Evolutionary conservation across 2,113 vertebrate genomes (phyloP), one percentile per base, ranked within the genome.

Genomic region (Lepus timidus): DNA sequence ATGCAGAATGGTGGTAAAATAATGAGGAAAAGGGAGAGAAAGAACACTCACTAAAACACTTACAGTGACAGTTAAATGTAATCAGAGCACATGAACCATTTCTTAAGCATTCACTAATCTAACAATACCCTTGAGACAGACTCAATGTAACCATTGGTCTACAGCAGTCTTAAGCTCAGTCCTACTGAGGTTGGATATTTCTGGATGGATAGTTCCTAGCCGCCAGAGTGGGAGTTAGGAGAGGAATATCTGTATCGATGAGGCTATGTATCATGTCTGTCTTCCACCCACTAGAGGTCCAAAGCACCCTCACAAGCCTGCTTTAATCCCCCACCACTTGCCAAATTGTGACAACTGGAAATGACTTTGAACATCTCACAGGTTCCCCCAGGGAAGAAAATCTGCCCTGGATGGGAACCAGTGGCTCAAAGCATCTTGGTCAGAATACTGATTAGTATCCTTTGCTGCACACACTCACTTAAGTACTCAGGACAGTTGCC

Each of bases 1-100:
- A 4, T 52, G 3, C 1, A 29, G 3, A 33, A 62, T 6, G 2
- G 3, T 29, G 20, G 16, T 1, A 4, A 39, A 52, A 31, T 1
- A 39, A 11, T 27, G 5, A 75, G 1, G 10, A 20, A 44, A 25
- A 76, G 13, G 22, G 9, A 52, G 8, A 27, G 5, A 25, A 6
- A 33, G 20, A 73, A 39, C 39, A 39, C 39, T 39, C 1, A 39
- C 39, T 39, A 39, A 39, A 39, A 39, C 39, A 39, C 39, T 39
- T 39, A 5, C 39, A 39, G 39, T 81, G n/a, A 70, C 19, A 1
- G 33, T 61, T 81, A 68, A 27, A 27, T 55, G 33, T 29, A 91
- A 44, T 83, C 0, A 55, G 33, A 31, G 2, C 9, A 17, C 6
- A 1, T 75, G 17, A 67, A 61, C 7, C 25, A 25, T 31, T 75